Conservation (phyloP, 2,113 vertebrate species). For the Malaclemys terrapin region DNA sequence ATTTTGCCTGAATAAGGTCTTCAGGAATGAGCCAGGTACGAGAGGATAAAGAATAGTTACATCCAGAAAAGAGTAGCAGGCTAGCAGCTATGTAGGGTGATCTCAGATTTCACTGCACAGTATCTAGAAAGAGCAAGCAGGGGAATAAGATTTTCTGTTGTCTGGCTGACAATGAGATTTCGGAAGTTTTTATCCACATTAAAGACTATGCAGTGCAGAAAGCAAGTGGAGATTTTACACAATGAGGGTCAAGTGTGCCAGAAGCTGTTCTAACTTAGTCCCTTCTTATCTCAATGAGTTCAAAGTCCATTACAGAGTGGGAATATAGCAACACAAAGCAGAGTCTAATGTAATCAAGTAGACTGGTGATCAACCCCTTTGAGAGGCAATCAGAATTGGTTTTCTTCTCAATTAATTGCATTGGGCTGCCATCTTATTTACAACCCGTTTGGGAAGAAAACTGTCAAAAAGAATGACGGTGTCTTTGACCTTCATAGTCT, state of each 20-base stretch:
- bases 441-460: slow-evolving; percentile 28
- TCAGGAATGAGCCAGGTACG: fast-evolving
- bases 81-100: neutral
- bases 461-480: slow-evolving; percentile 29
- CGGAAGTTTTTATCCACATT: neutral
- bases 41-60: neutral
- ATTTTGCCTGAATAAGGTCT: neutral
- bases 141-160: neutral
- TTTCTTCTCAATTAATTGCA: slow-evolving; percentile 21
- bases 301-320: fast-evolving
- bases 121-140: fast-evolving
- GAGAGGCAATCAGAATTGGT: neutral
- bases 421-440: slow-evolving; percentile 33
- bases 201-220: neutral
- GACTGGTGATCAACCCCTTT: neutral
- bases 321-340: neutral
- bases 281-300: fast-evolving
- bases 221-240: neutral
- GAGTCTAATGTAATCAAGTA: slow-evolving; percentile 5
- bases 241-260: neutral
- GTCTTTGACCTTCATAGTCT: slow-evolving; percentile 71
- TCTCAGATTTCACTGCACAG: fast-evolving
- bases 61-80: fast-evolving
- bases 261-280: fast-evolving
- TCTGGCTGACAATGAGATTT: fast-evolving